Percentiles rank a stretch among this genome's conserved stretches.
Evolutionary conservation across 2,888 invertebrate genomes (phyloP).

Genomic region (Aporophyla nigra): DNA sequence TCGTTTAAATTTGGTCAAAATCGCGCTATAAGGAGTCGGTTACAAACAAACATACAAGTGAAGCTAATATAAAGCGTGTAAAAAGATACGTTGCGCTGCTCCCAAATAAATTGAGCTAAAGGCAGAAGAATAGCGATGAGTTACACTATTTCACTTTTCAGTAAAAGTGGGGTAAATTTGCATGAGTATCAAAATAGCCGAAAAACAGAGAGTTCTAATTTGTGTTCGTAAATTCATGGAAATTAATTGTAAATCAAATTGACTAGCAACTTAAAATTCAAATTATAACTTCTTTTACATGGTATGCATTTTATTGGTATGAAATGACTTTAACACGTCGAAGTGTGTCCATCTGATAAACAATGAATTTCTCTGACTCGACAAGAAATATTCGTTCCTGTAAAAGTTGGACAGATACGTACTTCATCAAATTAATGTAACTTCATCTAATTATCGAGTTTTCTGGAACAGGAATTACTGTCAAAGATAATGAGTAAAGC

Average conservation of each 20-base stretch:
- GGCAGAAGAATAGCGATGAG: too few relatives aligned
- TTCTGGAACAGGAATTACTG: constrained; percentile 22
- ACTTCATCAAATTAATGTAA: constrained; percentile 20
- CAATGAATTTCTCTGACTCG: not conserved
- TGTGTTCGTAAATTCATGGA: not conserved
- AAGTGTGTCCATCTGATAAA: not conserved
- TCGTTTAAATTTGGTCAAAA: too few relatives aligned
- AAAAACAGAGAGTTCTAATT: not conserved
- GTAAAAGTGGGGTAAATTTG: not conserved
- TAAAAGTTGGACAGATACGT: not conserved
- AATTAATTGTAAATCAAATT: not conserved
- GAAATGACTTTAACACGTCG: too few relatives aligned
- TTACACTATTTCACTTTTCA: not conserved
- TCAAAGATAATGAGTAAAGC: constrained; percentile 41
- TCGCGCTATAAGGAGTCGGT: too few relatives aligned
- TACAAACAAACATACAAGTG: too few relatives aligned
- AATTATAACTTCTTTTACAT: not conserved
- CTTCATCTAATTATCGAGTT: constrained; percentile 39
- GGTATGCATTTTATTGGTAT: too few relatives aligned
- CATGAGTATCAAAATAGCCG: not conserved
- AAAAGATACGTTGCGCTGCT: too few relatives aligned
- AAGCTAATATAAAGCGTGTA: too few relatives aligned
- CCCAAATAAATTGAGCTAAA: too few relatives aligned
- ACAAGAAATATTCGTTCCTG: not conserved
- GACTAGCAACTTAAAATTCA: not conserved